Conservation (phyloP, 1,140 invertebrate genomes). For the Tetragonula clypearis region DNA sequence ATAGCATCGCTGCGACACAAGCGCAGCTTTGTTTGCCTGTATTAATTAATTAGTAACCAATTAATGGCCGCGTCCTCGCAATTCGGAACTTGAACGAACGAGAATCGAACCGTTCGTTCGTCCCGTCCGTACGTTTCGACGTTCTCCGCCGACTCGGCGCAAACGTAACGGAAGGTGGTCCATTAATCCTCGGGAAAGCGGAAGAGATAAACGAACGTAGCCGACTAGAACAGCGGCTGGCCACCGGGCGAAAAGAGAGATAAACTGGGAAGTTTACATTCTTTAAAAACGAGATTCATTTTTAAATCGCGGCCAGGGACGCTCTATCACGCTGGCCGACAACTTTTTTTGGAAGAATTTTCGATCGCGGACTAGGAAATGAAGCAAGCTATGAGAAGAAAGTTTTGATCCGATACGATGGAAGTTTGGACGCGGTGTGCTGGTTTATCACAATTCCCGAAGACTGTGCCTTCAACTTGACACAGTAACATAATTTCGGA, state of each 20-base stretch:
- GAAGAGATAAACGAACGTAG: slow-evolving; percentile 35
- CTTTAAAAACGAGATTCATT: slow-evolving; percentile 30
- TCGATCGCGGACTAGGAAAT: neutral
- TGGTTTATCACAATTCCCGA: no score
- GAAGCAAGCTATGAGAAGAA: neutral
- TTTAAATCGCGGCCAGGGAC: neutral
- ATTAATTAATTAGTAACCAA: slow-evolving; percentile 31
- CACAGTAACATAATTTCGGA: no score
- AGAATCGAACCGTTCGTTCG: slow-evolving; percentile 8
- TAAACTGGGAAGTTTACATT: slow-evolving; percentile 25
- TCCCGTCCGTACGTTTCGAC: neutral
- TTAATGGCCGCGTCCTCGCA: neutral
- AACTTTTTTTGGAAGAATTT: neutral
- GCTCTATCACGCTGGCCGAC: neutral
- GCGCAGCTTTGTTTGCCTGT: neutral
- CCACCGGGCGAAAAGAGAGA: neutral
- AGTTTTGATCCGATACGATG: no score
- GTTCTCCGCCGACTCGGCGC: neutral
- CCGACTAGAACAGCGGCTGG: neutral
- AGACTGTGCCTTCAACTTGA: no score
- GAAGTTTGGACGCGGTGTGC: no score
- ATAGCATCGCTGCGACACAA: neutral
- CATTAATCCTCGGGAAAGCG: slow-evolving; percentile 34
- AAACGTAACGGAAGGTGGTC: slow-evolving; percentile 18
- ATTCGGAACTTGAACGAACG: slow-evolving; percentile 7